Conservation (phyloP, 2,797 vertebrate genomes). For the Phaenicophaeus curvirostris region DNA sequence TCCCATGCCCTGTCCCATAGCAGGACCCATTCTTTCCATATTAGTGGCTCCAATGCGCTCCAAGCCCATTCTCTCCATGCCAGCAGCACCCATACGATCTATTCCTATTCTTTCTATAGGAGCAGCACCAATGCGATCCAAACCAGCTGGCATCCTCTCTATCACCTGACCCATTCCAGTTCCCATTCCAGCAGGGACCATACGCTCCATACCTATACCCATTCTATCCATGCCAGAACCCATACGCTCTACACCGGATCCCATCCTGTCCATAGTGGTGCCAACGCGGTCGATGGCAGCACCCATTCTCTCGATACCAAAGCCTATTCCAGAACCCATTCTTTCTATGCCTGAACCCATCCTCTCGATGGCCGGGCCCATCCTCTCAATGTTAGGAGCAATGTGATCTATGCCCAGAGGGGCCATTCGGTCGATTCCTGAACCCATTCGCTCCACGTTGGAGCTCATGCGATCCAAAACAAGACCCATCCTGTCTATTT, state of each 20-base stretch:
- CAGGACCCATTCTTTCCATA: conserved; percentile 86
- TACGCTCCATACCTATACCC: conserved; percentile 88
- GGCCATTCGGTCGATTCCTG: conserved; percentile 89
- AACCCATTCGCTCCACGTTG: conserved; percentile 84
- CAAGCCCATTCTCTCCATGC: conserved; percentile 86
- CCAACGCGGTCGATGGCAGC: conserved; percentile 85
- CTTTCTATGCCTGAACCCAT: conserved; percentile 88
- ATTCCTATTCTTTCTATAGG: conserved; percentile 88
- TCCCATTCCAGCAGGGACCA: conserved; percentile 87
- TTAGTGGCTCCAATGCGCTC: conserved; percentile 87
- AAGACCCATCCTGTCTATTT: conserved; percentile 90
- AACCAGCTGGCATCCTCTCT: conserved; percentile 88
- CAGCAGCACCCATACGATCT: conserved; percentile 88
- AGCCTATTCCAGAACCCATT: conserved; percentile 88
- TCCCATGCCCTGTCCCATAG: conserved; percentile 84
- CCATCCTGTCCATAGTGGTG: conserved; percentile 84
- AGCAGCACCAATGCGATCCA: conserved; percentile 86
- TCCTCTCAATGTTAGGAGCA: conserved; percentile 87
- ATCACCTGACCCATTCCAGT: conserved; percentile 88
- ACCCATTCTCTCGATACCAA: conserved; percentile 88
- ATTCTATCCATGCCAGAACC: conserved; percentile 87
- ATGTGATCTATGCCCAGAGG: conserved; percentile 89
- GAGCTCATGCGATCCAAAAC: conserved; percentile 87
- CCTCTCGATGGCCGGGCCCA: conserved; percentile 88
- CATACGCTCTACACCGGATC: conserved; percentile 88